Conservation (phyloP, 1,140 invertebrate genomes). For the Trichonephila clavata region DNA sequence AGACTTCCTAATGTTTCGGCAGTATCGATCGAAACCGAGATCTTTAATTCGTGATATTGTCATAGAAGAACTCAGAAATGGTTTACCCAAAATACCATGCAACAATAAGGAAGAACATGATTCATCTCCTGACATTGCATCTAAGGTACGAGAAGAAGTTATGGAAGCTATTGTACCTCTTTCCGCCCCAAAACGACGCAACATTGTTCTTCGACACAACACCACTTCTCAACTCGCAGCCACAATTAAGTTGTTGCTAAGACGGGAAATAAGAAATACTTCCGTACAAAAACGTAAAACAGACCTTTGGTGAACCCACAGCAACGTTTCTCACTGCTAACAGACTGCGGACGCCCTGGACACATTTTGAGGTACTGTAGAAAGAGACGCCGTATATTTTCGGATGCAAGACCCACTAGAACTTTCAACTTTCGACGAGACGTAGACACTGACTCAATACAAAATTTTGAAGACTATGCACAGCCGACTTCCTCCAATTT, state of each 20-base stretch:
- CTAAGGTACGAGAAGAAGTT: too few relatives aligned
- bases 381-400: too few relatives aligned
- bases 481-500: background rate
- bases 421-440: too few relatives aligned
- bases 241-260: background rate
- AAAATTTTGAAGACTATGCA: background rate
- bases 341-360: too few relatives aligned
- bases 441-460: too few relatives aligned
- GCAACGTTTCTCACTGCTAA: constrained; percentile 6
- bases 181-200: background rate
- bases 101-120: too few relatives aligned
- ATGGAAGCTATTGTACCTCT: background rate
- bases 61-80: background rate
- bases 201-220: too few relatives aligned
- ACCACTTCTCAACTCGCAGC: constrained; percentile 4
- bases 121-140: background rate
- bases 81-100: background rate
- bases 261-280: too few relatives aligned
- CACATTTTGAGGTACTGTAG: too few relatives aligned
- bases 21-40: background rate
- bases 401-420: too few relatives aligned
- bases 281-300: too few relatives aligned
- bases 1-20: constrained; percentile 19
- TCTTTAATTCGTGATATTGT: background rate
- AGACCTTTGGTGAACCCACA: background rate